Evolutionary conservation across 1,140 invertebrate species (phyloP).

Genomic region (Papilio aristodemus): DNA sequence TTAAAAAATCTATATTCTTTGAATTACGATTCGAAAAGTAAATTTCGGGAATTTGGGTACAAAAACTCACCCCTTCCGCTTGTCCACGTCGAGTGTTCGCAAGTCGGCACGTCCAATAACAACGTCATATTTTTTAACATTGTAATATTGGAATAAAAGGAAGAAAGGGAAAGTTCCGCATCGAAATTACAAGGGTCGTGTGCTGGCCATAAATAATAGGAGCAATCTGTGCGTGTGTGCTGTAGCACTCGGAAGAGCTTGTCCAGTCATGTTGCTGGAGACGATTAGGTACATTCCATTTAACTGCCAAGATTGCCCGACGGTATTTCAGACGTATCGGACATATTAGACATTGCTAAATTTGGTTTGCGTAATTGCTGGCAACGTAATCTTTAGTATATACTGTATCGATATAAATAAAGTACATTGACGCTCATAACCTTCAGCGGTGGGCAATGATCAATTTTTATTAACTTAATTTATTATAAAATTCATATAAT

Average conservation of each 20-base stretch:
- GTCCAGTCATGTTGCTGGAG: constrained; percentile 43
- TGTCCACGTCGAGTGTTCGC: constrained; percentile 55
- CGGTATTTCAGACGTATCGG: constrained; percentile 22
- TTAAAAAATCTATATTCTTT: background rate
- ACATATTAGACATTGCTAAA: constrained; percentile 18
- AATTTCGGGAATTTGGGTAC: background rate
- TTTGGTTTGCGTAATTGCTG: constrained; percentile 21
- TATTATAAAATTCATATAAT: no score
- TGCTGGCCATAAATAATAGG: constrained; percentile 72
- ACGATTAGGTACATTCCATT: constrained; percentile 45
- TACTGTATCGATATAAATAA: background rate
- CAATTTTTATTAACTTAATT: no score
- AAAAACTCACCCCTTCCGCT: constrained; percentile 63
- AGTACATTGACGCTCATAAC: background rate
- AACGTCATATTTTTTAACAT: constrained; percentile 77
- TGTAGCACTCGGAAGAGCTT: constrained; percentile 31
- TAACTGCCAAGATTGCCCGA: constrained; percentile 38
- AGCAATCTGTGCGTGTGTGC: constrained; percentile 65
- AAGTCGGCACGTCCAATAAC: constrained; percentile 68
- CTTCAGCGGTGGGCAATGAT: background rate
- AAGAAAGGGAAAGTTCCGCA: constrained; percentile 64
- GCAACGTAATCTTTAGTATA: background rate
- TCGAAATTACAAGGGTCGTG: constrained; percentile 69
- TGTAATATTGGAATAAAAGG: constrained; percentile 71
- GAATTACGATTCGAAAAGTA: background rate